Evolutionary conservation across 2,797 vertebrate species (phyloP).

Genomic region (Chrysocyon brachyurus): DNA sequence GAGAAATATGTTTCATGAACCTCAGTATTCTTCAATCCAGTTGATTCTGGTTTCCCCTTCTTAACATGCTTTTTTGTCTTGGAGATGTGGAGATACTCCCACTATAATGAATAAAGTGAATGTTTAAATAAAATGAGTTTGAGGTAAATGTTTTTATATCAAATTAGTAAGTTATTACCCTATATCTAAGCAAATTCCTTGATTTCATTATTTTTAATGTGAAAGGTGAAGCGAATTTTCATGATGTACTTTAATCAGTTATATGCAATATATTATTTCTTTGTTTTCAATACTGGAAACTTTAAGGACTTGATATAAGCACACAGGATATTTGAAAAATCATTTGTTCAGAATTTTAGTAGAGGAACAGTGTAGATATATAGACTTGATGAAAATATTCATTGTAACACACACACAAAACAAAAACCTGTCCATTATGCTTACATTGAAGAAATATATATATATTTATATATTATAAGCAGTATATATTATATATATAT

Average conservation of each 20-base stretch:
- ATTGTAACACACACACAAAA: too few relatives aligned
- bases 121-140: neutral
- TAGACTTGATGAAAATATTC: neutral
- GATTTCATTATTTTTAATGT: neutral
- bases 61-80: neutral
- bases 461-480: neutral
- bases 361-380: neutral
- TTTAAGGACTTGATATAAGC: neutral
- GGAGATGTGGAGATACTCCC: neutral
- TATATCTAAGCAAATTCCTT: neutral
- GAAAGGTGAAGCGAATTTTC: neutral
- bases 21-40: neutral
- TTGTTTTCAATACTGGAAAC: neutral
- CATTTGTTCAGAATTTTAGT: neutral
- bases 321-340: neutral
- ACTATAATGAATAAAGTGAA: neutral
- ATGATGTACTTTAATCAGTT: neutral
- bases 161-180: neutral
- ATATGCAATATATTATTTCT: neutral
- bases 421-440: neutral
- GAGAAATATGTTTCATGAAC: neutral
- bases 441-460: neutral
- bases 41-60: neutral
- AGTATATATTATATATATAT: neutral
- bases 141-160: neutral